Base-by-base conservation (phyloP, 2,888 invertebrate genomes). In the Sinohyriopsis cumingii region DNA sequence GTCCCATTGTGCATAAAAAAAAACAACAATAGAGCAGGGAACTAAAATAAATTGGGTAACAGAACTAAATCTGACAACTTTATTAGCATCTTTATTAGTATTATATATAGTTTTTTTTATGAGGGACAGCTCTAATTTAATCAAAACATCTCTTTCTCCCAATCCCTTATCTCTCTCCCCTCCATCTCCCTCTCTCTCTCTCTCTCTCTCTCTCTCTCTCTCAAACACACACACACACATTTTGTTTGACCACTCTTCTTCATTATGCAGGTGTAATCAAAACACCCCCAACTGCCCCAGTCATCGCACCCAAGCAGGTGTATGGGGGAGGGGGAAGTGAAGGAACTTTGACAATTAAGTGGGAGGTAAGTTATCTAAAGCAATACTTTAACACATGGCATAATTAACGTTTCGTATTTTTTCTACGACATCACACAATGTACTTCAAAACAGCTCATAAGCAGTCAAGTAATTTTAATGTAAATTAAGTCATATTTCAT, bases 311-410 rank as follows among this genome's bases (percentile, higher is more conserved):
- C 1, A 64, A 70, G 18, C 68, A 95, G 80, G 93, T 98, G 56
- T 93, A 95, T 19, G 97, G 98, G 0, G 33, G 67, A 63, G 98
- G 97, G 7, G 97, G 97, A 62, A 97, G 97, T 20, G 97, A 97
- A 90, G 97, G 97, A 0, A 97, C 97, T 88, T 92, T 98, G 5
- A 95, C 96, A 0, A 96, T 98, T 67, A 95, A 93, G 0, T 98
- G 98, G 98, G 92, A 91, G 86, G 86, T 86, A 71, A 71, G 81
- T 78, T 45, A 45, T 45, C 45, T 45, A 15, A 12, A 45, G 15
- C 3, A 15, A 45, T 45, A 15, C 15, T 45, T 45, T 45, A 45
- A 2, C 45, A 45, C 15, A 45, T 15, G 45, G 45, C 45, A 45
- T 45, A 45, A 45, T 15, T 45, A 3, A 45, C 15, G 45, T 45